A percentile compares a stretch with the other conserved stretches of the same genome.
Evolutionary conservation across 37 sponge, comb jelly and placozoan genomes (phyloP).

Genomic region (Hormiphora californensis): DNA sequence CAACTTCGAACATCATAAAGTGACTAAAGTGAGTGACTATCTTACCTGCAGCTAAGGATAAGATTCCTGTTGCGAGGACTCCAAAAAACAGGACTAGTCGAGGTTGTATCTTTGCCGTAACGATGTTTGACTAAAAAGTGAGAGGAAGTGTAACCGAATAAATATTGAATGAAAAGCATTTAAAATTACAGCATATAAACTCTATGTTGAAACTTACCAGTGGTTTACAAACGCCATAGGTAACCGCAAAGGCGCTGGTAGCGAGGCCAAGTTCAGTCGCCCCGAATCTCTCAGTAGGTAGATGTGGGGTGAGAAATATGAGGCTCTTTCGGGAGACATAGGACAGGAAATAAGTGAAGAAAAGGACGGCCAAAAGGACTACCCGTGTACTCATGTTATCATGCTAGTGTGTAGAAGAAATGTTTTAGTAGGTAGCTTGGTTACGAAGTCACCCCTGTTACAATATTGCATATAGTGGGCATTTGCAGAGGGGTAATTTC

Average conservation of each 20-base stretch:
- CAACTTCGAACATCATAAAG: too few relatives aligned
- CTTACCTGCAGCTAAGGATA: too few relatives aligned
- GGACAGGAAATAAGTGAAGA: not conserved
- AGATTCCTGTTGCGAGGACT: too few relatives aligned
- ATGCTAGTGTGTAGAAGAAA: not conserved
- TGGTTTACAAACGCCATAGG: not conserved
- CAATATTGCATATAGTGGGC: too few relatives aligned
- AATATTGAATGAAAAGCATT: not conserved
- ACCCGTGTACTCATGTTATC: not conserved
- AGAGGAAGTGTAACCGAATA: too few relatives aligned
- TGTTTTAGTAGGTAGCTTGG: not conserved
- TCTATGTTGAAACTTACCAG: not conserved
- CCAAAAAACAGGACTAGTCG: too few relatives aligned
- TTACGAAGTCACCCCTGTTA: not conserved
- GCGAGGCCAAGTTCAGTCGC: not conserved
- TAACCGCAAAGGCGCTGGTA: conserved; percentile 19
- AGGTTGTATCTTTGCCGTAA: too few relatives aligned
- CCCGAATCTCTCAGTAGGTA: not conserved
- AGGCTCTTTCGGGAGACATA: conserved; percentile 36
- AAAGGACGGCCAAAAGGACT: not conserved
- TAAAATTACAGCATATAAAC: not conserved
- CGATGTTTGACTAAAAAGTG: too few relatives aligned
- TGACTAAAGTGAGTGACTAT: too few relatives aligned
- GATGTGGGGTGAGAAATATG: conserved; percentile 19
- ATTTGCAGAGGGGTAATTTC: too few relatives aligned